Percentiles rank a stretch among this genome's conserved stretches.
phyloP scores from a whole-genome alignment of 2,888 invertebrate genomes.

The Brachycybe producta region DNA sequence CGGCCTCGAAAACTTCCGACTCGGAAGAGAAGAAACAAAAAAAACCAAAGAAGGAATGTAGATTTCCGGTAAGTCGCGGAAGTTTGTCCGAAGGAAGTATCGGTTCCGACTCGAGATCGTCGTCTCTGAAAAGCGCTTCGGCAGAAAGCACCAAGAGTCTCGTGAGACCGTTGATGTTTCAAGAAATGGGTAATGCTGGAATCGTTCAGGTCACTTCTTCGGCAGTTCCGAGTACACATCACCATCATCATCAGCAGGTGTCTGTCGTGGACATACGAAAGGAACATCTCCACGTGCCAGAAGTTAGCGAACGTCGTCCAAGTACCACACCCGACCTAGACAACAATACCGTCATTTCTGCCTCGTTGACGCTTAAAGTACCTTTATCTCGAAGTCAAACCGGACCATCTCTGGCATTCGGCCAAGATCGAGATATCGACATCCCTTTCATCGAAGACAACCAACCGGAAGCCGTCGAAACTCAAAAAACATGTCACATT shows the following conservation, averaged over 20 bases:
- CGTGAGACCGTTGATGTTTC: conserved; percentile 42
- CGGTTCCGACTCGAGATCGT: conserved; percentile 43
- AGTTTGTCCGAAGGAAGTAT: conserved; percentile 22
- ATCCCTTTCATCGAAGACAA: conserved; percentile 56
- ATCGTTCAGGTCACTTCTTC: background rate
- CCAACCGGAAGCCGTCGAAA: conserved; percentile 20
- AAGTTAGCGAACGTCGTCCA: conserved; percentile 21
- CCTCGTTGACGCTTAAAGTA: conserved; percentile 19
- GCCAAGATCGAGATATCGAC: conserved; percentile 45
- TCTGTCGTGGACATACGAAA: conserved; percentile 19
- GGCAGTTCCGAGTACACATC: too few relatives aligned
- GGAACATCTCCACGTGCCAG: conserved; percentile 22
- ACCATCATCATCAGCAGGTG: too few relatives aligned
- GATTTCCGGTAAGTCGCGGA: conserved; percentile 32
- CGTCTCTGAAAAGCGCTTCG: conserved; percentile 32
- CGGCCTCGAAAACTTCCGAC: conserved; percentile 1
- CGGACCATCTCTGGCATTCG: conserved; percentile 41
- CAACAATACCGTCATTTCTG: conserved; percentile 27
- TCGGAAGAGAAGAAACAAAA: conserved; percentile 22
- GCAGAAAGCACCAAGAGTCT: conserved; percentile 29
- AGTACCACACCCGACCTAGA: conserved; percentile 27
- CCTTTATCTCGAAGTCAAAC: conserved; percentile 24
- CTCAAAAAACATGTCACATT: conserved; percentile 12
- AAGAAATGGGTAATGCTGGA: conserved; percentile 27
- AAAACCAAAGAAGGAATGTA: conserved; percentile 34